Evolutionary conservation across 2,888 invertebrate species (phyloP), one percentile per base, ranked within the genome.

Genomic region (Melinaea marsaeus): DNA sequence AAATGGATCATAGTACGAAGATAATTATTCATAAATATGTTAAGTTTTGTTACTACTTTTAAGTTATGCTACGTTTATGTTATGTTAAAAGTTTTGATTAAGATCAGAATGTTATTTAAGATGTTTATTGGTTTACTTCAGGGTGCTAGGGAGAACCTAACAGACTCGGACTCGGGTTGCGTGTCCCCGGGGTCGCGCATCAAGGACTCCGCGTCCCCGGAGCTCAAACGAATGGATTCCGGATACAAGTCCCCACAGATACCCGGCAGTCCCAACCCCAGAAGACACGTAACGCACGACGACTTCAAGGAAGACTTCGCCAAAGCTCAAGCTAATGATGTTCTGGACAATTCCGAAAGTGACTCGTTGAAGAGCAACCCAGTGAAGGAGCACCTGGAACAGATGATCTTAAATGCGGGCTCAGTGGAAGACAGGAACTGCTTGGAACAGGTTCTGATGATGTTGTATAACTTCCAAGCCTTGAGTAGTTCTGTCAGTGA

Each of bases 401-500:
- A 89, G 75, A 91, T 91, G 90, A 87, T 91, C 69, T 67, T 91
- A 71, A 91, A 87, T 62, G 88, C 91, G 55, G 85, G 85, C 13
- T 90, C 90, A 22, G 91, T 91, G 64, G 92, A 92, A 47, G 94
- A 94, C 73, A 92, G 92, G 76, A 87, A 90, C 58, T 93, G 93
- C 72, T 83, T 94, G 75, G 92, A 94, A 73, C 93, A 94, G 77
- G 90, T 93, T 57, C 78, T 93, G 64, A 91, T 92, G 79, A 84
- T 94, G 73, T 83, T 94, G 66, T 93, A 93, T 77, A 92, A 93
- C 74, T 84, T 92, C 57, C 93, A 93, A 77, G 84, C 92, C 61
- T 80, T 93, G 71, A 90, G 90, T 79, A 90, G 89, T 77, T 90
- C 89, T 60, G 88, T 91, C 70, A 91, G 90, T 74, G 91, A 92